These are phyloP conservation scores for Lasioglossum oenotherae DNA, from an alignment of 2,888 invertebrate species.

Conservation along the genomic window DNA sequence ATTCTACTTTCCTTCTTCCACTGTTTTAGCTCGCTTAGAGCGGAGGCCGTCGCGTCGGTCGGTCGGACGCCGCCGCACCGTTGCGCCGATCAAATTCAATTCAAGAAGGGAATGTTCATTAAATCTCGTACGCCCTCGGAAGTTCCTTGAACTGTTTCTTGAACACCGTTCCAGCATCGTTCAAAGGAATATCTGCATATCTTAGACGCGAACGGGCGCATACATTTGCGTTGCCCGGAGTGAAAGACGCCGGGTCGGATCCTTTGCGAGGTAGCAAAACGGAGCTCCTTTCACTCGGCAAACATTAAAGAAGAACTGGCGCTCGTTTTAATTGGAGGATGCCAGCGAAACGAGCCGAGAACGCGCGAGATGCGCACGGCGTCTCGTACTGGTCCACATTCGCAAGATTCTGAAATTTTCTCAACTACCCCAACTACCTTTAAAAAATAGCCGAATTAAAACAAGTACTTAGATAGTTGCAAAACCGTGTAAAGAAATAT, in stretches of 20 bases:
- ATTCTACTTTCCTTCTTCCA: conserved; percentile 31
- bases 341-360: not conserved
- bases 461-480: not conserved
- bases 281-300: not conserved
- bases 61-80: not conserved
- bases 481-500: not conserved
- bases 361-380: conserved; percentile 5
- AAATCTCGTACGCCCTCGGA: conserved; percentile 47
- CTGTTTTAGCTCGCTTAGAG: conserved; percentile 7
- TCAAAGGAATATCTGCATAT: conserved; percentile 40
- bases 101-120: conserved; percentile 54
- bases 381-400: not conserved
- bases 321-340: conserved; percentile 29
- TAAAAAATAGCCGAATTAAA: not conserved
- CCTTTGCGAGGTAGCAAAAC: conserved; percentile 2
- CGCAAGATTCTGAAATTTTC: not conserved
- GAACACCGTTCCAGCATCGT: not conserved
- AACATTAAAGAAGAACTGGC: not conserved
- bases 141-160: conserved; percentile 25
- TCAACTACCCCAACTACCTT: not conserved
- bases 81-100: conserved; percentile 48
- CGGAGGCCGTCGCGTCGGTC: not conserved
- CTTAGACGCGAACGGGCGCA: conserved; percentile 16
- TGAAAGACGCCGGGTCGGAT: not conserved
- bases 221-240: not conserved